phyloP scores from a whole-genome alignment of 2,797 vertebrate species.

The Cetoscarus ocellatus region DNA sequence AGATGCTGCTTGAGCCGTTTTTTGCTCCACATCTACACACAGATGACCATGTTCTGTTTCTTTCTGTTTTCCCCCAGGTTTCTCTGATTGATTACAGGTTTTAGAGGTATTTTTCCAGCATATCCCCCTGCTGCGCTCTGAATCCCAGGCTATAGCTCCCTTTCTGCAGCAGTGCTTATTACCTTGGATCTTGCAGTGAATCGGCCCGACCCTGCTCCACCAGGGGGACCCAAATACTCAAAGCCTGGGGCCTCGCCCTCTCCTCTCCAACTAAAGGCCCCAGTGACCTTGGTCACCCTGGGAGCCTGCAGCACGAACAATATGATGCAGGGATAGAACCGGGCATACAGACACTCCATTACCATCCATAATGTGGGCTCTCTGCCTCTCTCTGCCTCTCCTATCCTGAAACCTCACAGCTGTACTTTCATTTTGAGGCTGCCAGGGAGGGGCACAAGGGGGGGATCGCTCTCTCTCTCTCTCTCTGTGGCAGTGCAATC shows the following conservation, averaged over 20 bases:
- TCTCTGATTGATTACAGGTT: slow-evolving; percentile 17
- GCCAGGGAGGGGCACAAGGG: slow-evolving; percentile 15
- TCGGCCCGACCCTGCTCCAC: slow-evolving; percentile 55
- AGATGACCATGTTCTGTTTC: neutral
- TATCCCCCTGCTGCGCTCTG: neutral
- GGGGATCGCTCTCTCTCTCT: slow-evolving; percentile 4
- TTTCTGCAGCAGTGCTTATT: slow-evolving; percentile 38
- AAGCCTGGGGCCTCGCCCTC: slow-evolving; percentile 12
- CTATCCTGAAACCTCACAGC: slow-evolving; percentile 38
- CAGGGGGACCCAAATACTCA: slow-evolving; percentile 63
- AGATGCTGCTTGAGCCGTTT: neutral
- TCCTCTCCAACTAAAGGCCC: slow-evolving; percentile 32
- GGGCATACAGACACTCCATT: slow-evolving; percentile 69
- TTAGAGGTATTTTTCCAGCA: slow-evolving; percentile 4
- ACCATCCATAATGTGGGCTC: slow-evolving; percentile 61
- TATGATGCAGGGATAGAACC: slow-evolving; percentile 35
- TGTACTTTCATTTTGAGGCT: slow-evolving; percentile 55
- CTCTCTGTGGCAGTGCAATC: slow-evolving; percentile 51
- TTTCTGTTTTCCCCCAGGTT: neutral
- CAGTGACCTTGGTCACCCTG: slow-evolving; percentile 66
- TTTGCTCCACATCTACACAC: neutral
- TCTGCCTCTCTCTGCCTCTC: slow-evolving; percentile 13
- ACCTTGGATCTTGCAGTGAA: slow-evolving; percentile 50
- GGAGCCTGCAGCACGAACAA: slow-evolving; percentile 49
- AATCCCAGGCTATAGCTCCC: slow-evolving; percentile 27